Evolutionary conservation across 2,113 vertebrate species (phyloP).

Genomic region (Tinamus guttatus): DNA sequence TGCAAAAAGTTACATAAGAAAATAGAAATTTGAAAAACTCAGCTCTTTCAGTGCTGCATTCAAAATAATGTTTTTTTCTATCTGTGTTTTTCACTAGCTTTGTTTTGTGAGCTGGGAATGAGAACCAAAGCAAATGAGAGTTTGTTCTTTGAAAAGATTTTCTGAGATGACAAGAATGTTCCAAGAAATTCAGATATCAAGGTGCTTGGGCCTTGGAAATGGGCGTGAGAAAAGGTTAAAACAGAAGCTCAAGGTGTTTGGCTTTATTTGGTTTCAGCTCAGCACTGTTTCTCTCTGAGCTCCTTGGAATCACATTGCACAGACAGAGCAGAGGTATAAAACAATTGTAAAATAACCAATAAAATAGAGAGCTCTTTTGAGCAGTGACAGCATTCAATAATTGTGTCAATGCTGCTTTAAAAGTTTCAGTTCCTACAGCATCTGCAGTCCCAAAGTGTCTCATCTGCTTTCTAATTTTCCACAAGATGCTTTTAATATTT

Average conservation of each 20-base stretch:
- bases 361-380: conserved; percentile 65
- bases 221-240: neutral
- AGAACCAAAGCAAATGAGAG: neutral
- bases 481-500: conserved; percentile 83
- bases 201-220: neutral
- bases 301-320: neutral
- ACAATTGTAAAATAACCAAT: conserved; percentile 45
- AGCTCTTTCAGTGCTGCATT: rapidly evolving
- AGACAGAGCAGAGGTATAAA: neutral
- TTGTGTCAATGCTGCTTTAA: conserved; percentile 69
- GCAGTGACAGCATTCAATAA: conserved; percentile 64
- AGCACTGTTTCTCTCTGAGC: neutral
- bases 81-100: neutral
- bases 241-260: neutral
- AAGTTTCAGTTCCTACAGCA: conserved; percentile 67
- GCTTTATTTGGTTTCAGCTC: neutral
- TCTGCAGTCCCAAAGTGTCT: conserved; percentile 76
- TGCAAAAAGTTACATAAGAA: neutral
- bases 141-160: neutral
- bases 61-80: neutral
- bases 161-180: neutral
- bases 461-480: conserved; percentile 82
- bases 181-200: neutral
- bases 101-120: rapidly evolving
- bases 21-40: rapidly evolving